Conservation (phyloP, 2,888 invertebrate species). For the Miltochrista miniata region DNA sequence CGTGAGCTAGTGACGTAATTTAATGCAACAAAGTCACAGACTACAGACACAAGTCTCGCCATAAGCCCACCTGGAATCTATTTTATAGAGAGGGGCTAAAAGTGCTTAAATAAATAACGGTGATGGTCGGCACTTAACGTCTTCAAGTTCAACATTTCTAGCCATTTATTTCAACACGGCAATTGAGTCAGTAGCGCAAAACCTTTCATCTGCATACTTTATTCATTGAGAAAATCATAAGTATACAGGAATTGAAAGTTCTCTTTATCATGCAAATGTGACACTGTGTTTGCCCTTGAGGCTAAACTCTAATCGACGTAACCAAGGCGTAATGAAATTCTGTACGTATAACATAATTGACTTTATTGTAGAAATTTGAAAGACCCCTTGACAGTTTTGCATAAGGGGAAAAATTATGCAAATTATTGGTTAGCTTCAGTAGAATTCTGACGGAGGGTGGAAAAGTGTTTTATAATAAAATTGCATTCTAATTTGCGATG, state of each 20-base stretch:
- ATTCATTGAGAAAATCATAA: neutral
- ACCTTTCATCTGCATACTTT: neutral
- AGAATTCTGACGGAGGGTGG: slow-evolving; percentile 26
- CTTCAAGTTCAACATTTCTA: too few relatives aligned
- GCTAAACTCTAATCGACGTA: slow-evolving; percentile 28
- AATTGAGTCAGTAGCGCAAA: too few relatives aligned
- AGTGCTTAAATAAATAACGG: too few relatives aligned
- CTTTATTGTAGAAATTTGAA: slow-evolving; percentile 17
- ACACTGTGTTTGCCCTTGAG: slow-evolving; percentile 15
- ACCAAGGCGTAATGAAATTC: slow-evolving; percentile 27
- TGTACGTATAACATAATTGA: slow-evolving; percentile 35
- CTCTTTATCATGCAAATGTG: slow-evolving; percentile 24
- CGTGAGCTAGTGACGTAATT: too few relatives aligned
- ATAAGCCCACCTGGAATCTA: too few relatives aligned
- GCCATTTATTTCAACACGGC: too few relatives aligned
- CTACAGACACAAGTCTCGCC: too few relatives aligned
- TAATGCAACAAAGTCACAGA: too few relatives aligned
- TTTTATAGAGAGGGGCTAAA: too few relatives aligned
- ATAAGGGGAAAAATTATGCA: slow-evolving; percentile 23
- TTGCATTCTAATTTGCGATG: slow-evolving; percentile 4
- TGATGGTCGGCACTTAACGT: too few relatives aligned
- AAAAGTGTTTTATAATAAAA: slow-evolving; percentile 12
- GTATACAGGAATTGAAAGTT: neutral
- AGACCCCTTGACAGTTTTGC: slow-evolving; percentile 25
- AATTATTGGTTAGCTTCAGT: slow-evolving; percentile 13